Percentiles rank a stretch among this genome's conserved stretches.
phyloP scores from a whole-genome alignment of 2,888 invertebrate genomes.

The Drosophila suboccidentalis region DNA sequence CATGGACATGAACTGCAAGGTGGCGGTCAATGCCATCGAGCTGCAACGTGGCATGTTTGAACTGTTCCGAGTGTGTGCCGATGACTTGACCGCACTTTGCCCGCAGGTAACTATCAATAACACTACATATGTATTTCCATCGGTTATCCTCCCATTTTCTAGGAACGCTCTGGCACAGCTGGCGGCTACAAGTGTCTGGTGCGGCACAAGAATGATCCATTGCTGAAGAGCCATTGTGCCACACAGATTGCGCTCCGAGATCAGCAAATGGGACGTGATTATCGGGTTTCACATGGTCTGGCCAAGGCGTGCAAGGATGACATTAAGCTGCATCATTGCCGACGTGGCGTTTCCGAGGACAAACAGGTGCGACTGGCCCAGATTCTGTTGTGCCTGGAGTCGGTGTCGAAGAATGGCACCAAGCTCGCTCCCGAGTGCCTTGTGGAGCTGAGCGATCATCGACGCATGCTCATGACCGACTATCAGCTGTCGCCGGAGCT shows the following conservation, averaged over 20 bases:
- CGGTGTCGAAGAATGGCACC: slow-evolving; percentile 89
- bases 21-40: slow-evolving; percentile 92
- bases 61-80: slow-evolving; percentile 94
- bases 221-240: slow-evolving; percentile 90
- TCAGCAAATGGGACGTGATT: slow-evolving; percentile 95
- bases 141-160: neutral
- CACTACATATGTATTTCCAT: neutral
- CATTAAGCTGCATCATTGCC: slow-evolving; percentile 94
- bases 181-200: slow-evolving; percentile 95
- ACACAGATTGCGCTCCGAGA: slow-evolving; percentile 94
- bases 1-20: slow-evolving; percentile 88
- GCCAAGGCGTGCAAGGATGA: slow-evolving; percentile 96
- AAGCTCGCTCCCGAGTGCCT: slow-evolving; percentile 92
- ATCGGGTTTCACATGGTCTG: slow-evolving; percentile 94
- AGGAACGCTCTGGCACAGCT: slow-evolving; percentile 91
- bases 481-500: slow-evolving; percentile 97
- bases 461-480: slow-evolving; percentile 96
- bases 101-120: slow-evolving; percentile 80
- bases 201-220: slow-evolving; percentile 91
- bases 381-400: slow-evolving; percentile 96
- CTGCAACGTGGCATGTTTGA: slow-evolving; percentile 97
- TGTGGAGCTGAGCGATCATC: slow-evolving; percentile 95
- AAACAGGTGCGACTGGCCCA: slow-evolving; percentile 94
- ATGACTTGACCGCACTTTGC: slow-evolving; percentile 93
- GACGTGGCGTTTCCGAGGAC: slow-evolving; percentile 92